Evolutionary conservation across 2,888 invertebrate genomes (phyloP), one percentile per base, ranked within the genome.

Genomic region (Drosophila parthenogenetica): DNA sequence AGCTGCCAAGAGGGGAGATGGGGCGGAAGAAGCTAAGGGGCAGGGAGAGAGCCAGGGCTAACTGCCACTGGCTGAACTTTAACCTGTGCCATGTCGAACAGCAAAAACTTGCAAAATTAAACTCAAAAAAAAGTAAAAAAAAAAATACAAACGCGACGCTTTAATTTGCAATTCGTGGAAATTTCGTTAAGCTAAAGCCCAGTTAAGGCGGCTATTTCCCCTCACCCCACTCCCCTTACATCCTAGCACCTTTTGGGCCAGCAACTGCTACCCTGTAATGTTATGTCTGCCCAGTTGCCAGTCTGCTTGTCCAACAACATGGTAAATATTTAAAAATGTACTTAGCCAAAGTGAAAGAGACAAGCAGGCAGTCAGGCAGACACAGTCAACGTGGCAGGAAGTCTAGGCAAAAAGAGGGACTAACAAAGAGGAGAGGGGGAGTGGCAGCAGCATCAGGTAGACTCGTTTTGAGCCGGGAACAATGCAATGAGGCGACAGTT

Each of bases 101-200:
- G 42, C 29, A 54, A 64, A 17, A 17, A 35, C 16, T 35, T 11
- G 42, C 46, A 46, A 69, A 63, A 61, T 55, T 39, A 13, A 42
- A 42, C 39, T 50, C 51, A 14, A 45, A 45, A 62, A 62, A 69
- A 8, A 11, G 22, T 22, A 22, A 5, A 29, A 5, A 75, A 45
- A 55, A 58, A 60, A 72, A 72, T 58, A 32, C 51, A 25, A 35
- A 67, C 37, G 61, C 75, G 76, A 75, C 80, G 84, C 82, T 90
- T 90, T 89, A 90, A 90, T 90, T 89, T 90, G 84, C 89, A 87
- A 84, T 89, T 90, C 90, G 90, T 90, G 90, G 81, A 88, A 87
- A 89, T 89, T 89, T 90, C 82, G 79, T 68, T 61, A 70, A 49
- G 48, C 68, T 50, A 60, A 78, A 80, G 67, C 70, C 81, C 69